phyloP scores from a whole-genome alignment of 2,113 vertebrate genomes.

The Poeciliopsis turrubarensis region DNA sequence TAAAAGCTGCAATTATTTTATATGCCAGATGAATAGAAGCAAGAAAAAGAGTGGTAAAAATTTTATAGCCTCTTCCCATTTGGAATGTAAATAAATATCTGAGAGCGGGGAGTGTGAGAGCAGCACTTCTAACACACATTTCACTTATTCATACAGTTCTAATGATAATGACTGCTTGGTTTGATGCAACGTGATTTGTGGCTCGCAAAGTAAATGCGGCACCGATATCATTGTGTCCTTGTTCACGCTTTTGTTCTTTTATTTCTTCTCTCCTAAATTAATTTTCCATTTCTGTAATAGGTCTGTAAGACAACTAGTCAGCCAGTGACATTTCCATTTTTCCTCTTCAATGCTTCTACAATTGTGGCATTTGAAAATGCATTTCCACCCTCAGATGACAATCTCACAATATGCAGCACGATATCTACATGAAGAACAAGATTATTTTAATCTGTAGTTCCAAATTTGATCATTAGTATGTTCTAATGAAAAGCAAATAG shows the following conservation, averaged over 20 bases:
- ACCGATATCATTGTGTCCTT: slow-evolving; percentile 54
- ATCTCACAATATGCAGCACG: slow-evolving; percentile 72
- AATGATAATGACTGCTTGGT: slow-evolving; percentile 46
- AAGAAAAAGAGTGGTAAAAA: slow-evolving; percentile 66
- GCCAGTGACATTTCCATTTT: slow-evolving; percentile 79
- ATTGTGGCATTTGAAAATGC: slow-evolving; percentile 80
- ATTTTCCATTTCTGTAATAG: slow-evolving; percentile 73
- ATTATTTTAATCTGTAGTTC: slow-evolving; percentile 41
- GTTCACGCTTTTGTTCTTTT: slow-evolving; percentile 65
- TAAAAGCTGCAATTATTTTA: slow-evolving; percentile 84
- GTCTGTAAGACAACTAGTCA: slow-evolving; percentile 75
- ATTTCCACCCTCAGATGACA: slow-evolving; percentile 67
- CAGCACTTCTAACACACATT: slow-evolving; percentile 36
- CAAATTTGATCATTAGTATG: slow-evolving; percentile 19
- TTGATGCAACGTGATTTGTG: slow-evolving; percentile 44
- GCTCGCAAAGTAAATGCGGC: slow-evolving; percentile 52
- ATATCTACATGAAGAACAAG: slow-evolving; percentile 65
- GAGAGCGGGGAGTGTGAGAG: background rate
- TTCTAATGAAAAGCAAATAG: background rate
- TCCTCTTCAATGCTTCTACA: slow-evolving; percentile 71
- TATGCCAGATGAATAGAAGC: slow-evolving; percentile 69
- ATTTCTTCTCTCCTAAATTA: slow-evolving; percentile 68
- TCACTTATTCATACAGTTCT: slow-evolving; percentile 48
- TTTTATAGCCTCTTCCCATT: slow-evolving; percentile 65
- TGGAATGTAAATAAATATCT: slow-evolving; percentile 81